Conservation (phyloP, 1,140 invertebrate species). For the Holcopasites calliopsidis region DNA sequence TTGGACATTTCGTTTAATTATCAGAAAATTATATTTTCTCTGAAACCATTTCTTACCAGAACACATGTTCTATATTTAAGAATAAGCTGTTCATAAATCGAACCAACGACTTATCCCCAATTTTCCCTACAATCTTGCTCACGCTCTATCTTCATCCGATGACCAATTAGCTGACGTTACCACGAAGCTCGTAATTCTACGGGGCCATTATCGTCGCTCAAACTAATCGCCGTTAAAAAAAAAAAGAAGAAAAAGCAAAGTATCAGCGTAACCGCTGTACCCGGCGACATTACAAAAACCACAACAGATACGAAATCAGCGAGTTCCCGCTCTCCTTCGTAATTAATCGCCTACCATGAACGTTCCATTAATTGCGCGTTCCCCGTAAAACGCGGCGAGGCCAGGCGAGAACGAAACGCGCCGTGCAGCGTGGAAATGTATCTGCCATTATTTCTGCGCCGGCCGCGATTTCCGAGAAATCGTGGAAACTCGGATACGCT, state of each 20-base stretch:
- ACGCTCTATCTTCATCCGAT: not conserved
- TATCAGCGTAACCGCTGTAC: not conserved
- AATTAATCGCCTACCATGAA: conserved; percentile 1
- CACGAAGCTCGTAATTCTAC: not conserved
- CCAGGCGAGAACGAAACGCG: not conserved
- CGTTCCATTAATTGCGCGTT: conserved; percentile 2
- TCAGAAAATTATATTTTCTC: no score
- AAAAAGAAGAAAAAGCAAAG: no score
- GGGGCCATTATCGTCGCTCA: not conserved
- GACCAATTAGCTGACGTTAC: not conserved
- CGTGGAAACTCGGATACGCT: conserved; percentile 23
- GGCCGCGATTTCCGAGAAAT: conserved; percentile 47
- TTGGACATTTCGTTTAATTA: no score
- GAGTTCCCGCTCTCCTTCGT: not conserved
- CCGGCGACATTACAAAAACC: not conserved
- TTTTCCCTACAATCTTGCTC: not conserved
- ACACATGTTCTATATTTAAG: no score
- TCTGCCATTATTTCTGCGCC: conserved; percentile 45
- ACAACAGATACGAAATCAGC: not conserved
- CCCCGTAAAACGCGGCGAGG: not conserved
- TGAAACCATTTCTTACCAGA: no score
- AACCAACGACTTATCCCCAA: not conserved
- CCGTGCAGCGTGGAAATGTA: conserved; percentile 41
- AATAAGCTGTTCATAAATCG: no score
- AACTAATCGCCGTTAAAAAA: not conserved